Percentiles rank a stretch among this genome's conserved stretches.
Evolutionary conservation across 2,113 vertebrate species (phyloP).

Genomic region (Bolborhynchus lineola): DNA sequence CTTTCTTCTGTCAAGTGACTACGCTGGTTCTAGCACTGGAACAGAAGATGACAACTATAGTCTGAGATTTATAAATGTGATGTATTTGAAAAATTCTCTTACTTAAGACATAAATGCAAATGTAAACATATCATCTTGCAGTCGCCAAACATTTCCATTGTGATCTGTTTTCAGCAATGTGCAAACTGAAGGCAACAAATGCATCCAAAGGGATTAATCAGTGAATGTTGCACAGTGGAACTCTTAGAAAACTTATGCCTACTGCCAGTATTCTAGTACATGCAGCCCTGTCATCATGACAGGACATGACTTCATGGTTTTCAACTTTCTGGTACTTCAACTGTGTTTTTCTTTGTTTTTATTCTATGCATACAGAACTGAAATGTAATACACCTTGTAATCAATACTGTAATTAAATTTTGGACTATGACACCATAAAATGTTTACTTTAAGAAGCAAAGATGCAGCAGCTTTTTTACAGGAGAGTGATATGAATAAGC

Average conservation of each 20-base stretch:
- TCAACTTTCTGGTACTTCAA: not conserved
- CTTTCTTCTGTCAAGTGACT: not conserved
- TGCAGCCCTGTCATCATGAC: not conserved
- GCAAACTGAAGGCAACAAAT: not conserved
- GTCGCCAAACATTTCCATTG: not conserved
- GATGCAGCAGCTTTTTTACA: not conserved
- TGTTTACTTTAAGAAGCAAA: conserved; percentile 16
- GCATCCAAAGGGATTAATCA: not conserved
- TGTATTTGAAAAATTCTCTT: not conserved
- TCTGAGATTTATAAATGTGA: not conserved
- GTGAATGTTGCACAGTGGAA: not conserved
- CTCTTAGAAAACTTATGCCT: not conserved
- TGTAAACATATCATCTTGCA: not conserved
- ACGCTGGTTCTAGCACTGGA: not conserved
- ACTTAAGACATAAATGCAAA: not conserved
- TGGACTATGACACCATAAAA: not conserved
- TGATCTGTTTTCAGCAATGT: not conserved
- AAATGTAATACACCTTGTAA: not conserved
- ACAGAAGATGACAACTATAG: not conserved
- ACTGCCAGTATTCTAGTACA: not conserved
- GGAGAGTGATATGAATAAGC: not conserved
- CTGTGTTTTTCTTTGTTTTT: not conserved
- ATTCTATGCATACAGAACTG: not conserved
- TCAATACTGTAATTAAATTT: conserved; percentile 15
- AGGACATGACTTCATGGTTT: not conserved